Percentiles rank a stretch among this genome's conserved stretches.
These are phyloP conservation scores for Rhea americana DNA, from an alignment of 2,113 vertebrate genomes.

Conservation along the genomic window DNA sequence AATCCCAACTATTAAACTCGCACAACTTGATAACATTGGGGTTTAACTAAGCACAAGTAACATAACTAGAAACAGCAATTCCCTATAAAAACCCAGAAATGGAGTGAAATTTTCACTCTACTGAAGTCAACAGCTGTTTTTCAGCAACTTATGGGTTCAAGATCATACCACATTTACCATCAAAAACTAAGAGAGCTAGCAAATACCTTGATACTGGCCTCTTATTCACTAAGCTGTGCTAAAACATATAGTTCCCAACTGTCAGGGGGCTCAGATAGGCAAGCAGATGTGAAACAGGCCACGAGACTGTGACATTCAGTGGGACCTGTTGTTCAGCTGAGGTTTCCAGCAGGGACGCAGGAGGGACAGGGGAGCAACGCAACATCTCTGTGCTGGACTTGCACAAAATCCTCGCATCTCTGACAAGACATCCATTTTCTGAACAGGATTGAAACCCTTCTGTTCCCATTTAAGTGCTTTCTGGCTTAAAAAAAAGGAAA, in stretches of 20 bases:
- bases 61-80: neutral
- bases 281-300: neutral
- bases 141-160: neutral
- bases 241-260: neutral
- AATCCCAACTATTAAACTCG: neutral
- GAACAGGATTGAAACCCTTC: neutral
- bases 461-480: neutral
- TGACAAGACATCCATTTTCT: neutral
- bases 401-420: neutral
- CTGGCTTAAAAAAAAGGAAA: neutral
- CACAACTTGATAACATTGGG: neutral
- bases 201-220: neutral
- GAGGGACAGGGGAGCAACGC: accelerated
- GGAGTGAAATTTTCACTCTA: neutral
- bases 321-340: neutral
- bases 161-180: neutral
- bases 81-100: neutral
- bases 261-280: neutral
- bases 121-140: neutral
- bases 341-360: accelerated
- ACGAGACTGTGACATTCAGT: neutral
- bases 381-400: neutral
- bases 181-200: neutral
- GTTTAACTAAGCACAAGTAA: neutral
- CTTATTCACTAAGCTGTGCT: neutral